Base-by-base conservation (phyloP, 2,888 invertebrate species). In the Andrena marginata region DNA sequence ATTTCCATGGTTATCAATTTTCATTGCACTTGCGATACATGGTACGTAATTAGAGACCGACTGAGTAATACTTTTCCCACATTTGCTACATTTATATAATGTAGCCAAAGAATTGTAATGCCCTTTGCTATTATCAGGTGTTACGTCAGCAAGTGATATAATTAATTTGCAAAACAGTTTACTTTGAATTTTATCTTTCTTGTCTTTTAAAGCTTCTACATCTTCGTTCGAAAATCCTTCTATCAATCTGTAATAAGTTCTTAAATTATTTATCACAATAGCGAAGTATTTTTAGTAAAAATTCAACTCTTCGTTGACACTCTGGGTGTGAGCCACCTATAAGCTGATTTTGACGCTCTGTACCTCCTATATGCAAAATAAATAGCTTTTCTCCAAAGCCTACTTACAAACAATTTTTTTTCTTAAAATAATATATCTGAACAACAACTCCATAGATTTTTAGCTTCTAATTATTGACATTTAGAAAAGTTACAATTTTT, bases 141-240 rank as follows among this genome's bases (percentile, higher is more conserved):
- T 96, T 0, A 96, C 95, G 92, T 97, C 97, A 6, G 96, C 96
- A 5, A 98, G 95, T 0, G 97, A 96, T 85, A 96, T 95, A 72
- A 98, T 97, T 90, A 98, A 95, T 94, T 98, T 98, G 86, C 97
- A 97, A 95, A 97, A 98, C 29, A 98, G 94, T 0, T 97, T 95
- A 1, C 97, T 97, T 90, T 97, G 97, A 20, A 98, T 96, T 92
- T 98, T 97, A 94, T 99, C 99, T 91, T 97, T 97, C 87, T 97
- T 97, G 92, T 99, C 99, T 82, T 96, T 96, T 56, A 99, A 95
- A 51, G 95, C 95, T 94, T 99, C 99, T 75, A 98, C 95, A 92
- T 99, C 98, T 0, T 96, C 95, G 93, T 98, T 98, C 0, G 97
- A 97, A 94, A 98, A 98, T 95, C 98, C 96, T 26, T 97, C 97